phyloP scores from a whole-genome alignment of 2,888 invertebrate species.

The Cheilosia soror region DNA sequence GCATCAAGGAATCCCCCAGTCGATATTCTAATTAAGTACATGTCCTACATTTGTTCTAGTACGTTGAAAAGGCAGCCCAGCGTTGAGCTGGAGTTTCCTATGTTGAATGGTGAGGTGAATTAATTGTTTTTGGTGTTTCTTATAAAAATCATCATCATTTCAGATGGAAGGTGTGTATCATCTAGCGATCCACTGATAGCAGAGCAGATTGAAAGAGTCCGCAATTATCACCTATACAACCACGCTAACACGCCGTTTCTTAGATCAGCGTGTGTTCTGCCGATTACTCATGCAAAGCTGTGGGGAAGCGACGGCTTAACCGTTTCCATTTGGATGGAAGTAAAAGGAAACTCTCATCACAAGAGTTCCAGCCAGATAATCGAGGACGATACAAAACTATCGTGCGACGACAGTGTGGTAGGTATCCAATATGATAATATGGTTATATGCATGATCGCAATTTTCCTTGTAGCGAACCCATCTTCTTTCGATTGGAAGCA shows the following conservation, averaged over 20 bases:
- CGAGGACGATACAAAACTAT: conserved; percentile 80
- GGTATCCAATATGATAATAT: conserved; percentile 33
- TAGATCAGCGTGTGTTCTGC: conserved; percentile 81
- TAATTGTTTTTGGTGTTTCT: neutral
- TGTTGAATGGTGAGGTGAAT: conserved; percentile 77
- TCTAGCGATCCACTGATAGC: conserved; percentile 79
- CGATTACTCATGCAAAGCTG: conserved; percentile 80
- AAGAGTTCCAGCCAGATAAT: conserved; percentile 79
- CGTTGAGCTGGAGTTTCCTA: conserved; percentile 82
- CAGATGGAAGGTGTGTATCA: conserved; percentile 80
- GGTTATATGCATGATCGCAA: neutral
- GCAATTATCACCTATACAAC: conserved; percentile 80
- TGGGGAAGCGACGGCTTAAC: conserved; percentile 82
- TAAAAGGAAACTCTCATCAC: conserved; percentile 79
- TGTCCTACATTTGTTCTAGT: conserved; percentile 82
- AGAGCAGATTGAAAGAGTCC: conserved; percentile 81
- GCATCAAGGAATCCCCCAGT: conserved; percentile 85
- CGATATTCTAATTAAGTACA: conserved; percentile 85
- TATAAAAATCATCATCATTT: conserved; percentile 13
- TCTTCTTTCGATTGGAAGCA: conserved; percentile 82
- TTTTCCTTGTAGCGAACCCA: conserved; percentile 79
- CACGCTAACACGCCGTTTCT: conserved; percentile 81
- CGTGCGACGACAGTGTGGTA: conserved; percentile 79
- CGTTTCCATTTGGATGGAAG: conserved; percentile 81
- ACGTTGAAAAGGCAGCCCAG: conserved; percentile 81